Evolutionary conservation across 2,113 vertebrate species (phyloP).

Genomic region (Odocoileus virginianus): DNA sequence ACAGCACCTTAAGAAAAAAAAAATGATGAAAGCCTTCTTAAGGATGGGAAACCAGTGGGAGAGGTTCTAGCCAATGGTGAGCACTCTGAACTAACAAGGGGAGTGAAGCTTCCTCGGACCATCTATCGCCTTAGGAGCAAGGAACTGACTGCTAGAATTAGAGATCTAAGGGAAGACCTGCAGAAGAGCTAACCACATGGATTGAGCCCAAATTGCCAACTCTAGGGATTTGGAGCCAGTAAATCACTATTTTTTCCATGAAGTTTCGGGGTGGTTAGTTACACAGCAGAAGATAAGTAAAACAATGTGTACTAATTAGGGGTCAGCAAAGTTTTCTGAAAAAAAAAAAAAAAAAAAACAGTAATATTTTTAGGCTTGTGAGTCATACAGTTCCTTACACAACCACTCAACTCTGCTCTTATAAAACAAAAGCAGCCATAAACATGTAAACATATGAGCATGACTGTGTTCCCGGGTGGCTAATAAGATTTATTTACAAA

Average conservation of each 20-base stretch:
- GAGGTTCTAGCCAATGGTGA: rapidly evolving
- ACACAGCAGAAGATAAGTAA: not conserved
- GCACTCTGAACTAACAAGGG: not conserved
- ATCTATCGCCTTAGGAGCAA: not conserved
- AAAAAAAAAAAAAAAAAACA: not conserved
- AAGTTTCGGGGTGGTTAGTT: not conserved
- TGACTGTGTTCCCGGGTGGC: not conserved
- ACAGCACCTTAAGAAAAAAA: not conserved
- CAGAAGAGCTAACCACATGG: not conserved
- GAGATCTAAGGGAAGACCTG: not conserved
- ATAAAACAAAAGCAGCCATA: not conserved
- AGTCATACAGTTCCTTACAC: not conserved
- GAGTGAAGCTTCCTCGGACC: not conserved
- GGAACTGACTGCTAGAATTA: not conserved
- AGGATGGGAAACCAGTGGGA: not conserved
- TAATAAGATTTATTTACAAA: not conserved
- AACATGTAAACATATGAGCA: not conserved
- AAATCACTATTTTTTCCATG: not conserved
- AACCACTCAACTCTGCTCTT: not conserved
- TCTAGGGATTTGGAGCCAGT: not conserved
- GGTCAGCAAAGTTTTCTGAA: not conserved
- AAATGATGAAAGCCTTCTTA: not conserved
- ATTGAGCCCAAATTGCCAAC: not conserved
- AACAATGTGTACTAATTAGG: too few species aligned
- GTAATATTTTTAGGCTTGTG: not conserved